Evolutionary conservation across 2,888 invertebrate genomes (phyloP).

Genomic region (Bibio marci): DNA sequence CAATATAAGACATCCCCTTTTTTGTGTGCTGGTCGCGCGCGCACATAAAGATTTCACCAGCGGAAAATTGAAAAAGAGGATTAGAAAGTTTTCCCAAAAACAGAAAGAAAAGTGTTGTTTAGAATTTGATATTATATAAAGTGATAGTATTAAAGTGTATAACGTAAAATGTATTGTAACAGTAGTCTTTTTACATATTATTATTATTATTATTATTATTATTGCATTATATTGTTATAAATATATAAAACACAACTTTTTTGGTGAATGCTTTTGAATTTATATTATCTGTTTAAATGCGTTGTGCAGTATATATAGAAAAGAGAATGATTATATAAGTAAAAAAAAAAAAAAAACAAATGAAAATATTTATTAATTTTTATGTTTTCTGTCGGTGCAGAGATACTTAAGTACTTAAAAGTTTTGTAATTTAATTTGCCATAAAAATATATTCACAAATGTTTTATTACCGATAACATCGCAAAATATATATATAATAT

Average conservation of each 20-base stretch:
- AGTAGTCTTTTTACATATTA: too few species aligned
- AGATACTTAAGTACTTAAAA: not conserved
- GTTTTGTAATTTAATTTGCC: not conserved
- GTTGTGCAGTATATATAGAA: too few species aligned
- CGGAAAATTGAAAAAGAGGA: constrained; percentile 8
- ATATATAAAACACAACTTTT: not conserved
- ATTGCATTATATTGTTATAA: not conserved
- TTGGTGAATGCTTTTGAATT: not conserved
- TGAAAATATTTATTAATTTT: constrained; percentile 1
- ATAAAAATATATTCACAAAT: not conserved
- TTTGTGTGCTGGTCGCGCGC: too few species aligned
- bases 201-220: too few species aligned
- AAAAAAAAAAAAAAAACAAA: not conserved
- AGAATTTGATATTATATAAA: not conserved
- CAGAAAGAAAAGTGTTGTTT: not conserved
- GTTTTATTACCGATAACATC: not conserved
- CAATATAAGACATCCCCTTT: constrained; percentile 2
- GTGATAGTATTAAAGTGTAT: not conserved
- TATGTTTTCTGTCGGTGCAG: not conserved
- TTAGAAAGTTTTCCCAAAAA: constrained; percentile 6
- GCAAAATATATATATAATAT: too few species aligned
- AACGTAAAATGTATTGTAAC: too few species aligned
- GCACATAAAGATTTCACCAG: constrained; percentile 3
- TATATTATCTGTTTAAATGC: constrained; percentile 1
- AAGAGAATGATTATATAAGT: not conserved